These are phyloP conservation scores for Lordiphosa fenestrarum DNA, from an alignment of 2,888 invertebrate genomes.

Conservation along the genomic window DNA sequence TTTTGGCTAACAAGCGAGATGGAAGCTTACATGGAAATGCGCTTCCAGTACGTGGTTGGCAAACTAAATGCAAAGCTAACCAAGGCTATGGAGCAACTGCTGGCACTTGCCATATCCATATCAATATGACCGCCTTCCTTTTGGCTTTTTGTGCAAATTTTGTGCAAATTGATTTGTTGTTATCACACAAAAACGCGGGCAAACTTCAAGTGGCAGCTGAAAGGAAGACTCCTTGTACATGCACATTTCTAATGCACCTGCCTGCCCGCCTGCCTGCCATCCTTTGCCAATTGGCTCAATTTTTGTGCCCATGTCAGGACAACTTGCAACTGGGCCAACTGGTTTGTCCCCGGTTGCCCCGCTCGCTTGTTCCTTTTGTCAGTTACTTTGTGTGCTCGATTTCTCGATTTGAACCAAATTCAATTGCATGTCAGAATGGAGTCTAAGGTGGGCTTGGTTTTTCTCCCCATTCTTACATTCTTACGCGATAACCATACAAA, in stretches of 20 bases:
- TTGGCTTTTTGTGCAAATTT: slow-evolving; percentile 62
- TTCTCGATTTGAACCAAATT: slow-evolving; percentile 56
- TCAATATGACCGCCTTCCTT: slow-evolving; percentile 8
- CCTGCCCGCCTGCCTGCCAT: neutral
- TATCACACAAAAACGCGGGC: slow-evolving; percentile 37
- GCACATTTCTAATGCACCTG: slow-evolving; percentile 70
- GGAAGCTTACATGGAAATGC: slow-evolving; percentile 63
- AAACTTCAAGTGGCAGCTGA: slow-evolving; percentile 20
- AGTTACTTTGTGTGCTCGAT: slow-evolving; percentile 35
- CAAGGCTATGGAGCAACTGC: slow-evolving; percentile 47
- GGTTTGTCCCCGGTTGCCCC: slow-evolving; percentile 5
- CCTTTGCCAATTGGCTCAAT: slow-evolving; percentile 64
- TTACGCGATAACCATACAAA: slow-evolving; percentile 39
- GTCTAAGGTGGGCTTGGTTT: slow-evolving; percentile 17
- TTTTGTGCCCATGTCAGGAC: slow-evolving; percentile 61
- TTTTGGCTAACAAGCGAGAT: slow-evolving; percentile 62
- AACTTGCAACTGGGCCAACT: slow-evolving; percentile 68
- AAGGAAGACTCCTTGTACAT: slow-evolving; percentile 19
- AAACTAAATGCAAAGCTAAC: slow-evolving; percentile 69
- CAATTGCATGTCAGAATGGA: slow-evolving; percentile 56
- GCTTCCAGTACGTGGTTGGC: slow-evolving; percentile 68
- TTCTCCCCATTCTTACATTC: slow-evolving; percentile 41
- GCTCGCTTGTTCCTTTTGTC: slow-evolving; percentile 11
- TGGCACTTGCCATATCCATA: slow-evolving; percentile 41
- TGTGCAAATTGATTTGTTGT: slow-evolving; percentile 76